A percentile compares a stretch with the other conserved stretches of the same genome.
phyloP scores from a whole-genome alignment of 1,140 invertebrate species.

The Eupeodes corollae region DNA sequence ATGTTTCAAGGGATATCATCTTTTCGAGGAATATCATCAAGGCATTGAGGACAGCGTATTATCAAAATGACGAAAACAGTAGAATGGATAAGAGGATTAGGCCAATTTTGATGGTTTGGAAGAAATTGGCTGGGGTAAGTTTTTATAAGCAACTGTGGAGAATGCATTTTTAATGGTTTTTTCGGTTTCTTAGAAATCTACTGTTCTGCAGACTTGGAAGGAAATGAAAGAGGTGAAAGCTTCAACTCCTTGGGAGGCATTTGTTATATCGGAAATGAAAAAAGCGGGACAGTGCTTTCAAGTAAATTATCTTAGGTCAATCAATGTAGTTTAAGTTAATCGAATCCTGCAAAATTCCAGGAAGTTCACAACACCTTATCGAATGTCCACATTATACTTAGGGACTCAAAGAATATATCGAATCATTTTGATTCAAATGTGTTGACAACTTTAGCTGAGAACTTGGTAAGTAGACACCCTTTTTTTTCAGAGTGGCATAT shows the following conservation, averaged over 20 bases:
- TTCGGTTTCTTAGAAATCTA: constrained; percentile 16
- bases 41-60: constrained; percentile 23
- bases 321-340: neutral
- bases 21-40: constrained; percentile 20
- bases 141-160: neutral
- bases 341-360: too few relatives aligned
- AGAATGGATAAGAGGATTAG: constrained; percentile 47
- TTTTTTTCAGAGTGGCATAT: neutral
- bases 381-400: constrained; percentile 20
- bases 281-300: constrained; percentile 16
- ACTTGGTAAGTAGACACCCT: constrained; percentile 44
- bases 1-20: constrained; percentile 23
- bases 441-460: constrained; percentile 19
- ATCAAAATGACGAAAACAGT: constrained; percentile 24
- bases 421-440: constrained; percentile 6
- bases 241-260: constrained; percentile 48
- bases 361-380: constrained; percentile 24
- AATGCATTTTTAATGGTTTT: too few relatives aligned
- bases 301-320: too few relatives aligned
- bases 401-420: constrained; percentile 12
- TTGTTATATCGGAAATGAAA: constrained; percentile 23
- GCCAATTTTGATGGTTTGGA: constrained; percentile 63
- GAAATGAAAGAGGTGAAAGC: constrained; percentile 31
- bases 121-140: constrained; percentile 50
- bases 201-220: constrained; percentile 13